Percentiles rank a stretch among this genome's conserved stretches.
Evolutionary conservation across 2,797 vertebrate genomes (phyloP).

Genomic region (Babyrousa celebensis): DNA sequence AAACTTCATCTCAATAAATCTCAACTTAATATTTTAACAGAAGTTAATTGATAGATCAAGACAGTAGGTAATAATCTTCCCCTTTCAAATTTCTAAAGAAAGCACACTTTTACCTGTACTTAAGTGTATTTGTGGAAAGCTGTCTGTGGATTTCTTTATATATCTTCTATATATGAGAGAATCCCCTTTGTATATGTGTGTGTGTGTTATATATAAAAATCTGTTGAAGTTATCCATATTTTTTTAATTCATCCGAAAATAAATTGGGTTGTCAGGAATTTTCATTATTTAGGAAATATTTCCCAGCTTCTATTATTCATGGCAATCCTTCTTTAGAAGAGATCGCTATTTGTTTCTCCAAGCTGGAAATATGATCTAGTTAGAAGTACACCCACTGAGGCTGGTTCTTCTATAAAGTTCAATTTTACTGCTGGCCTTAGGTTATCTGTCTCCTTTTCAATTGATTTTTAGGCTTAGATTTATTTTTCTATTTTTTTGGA

Average conservation of each 20-base stretch:
- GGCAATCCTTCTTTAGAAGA: neutral
- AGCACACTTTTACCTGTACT: neutral
- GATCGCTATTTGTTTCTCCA: neutral
- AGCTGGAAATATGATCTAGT: neutral
- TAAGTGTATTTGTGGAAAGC: neutral
- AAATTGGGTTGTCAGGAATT: conserved; percentile 33
- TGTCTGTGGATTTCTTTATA: neutral
- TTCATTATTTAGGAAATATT: conserved; percentile 60
- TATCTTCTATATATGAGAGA: neutral
- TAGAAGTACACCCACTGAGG: neutral
- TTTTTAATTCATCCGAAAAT: conserved; percentile 72
- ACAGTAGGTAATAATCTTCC: neutral
- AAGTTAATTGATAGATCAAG: neutral
- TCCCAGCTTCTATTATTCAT: conserved; percentile 54
- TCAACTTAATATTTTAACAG: neutral
- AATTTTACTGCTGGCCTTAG: neutral
- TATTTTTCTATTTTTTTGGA: conserved; percentile 34
- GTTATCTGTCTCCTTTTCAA: conserved; percentile 49
- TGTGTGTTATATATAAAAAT: conserved; percentile 22
- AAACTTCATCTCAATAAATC: neutral
- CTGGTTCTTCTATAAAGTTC: conserved; percentile 35
- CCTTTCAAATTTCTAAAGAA: conserved; percentile 14
- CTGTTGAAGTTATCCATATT: conserved; percentile 74
- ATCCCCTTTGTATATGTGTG: neutral
- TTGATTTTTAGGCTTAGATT: conserved; percentile 19